Evolutionary conservation across 2,113 vertebrate species (phyloP), one percentile per base, ranked within the genome.

Genomic region (Balaenoptera acutorostrata): DNA sequence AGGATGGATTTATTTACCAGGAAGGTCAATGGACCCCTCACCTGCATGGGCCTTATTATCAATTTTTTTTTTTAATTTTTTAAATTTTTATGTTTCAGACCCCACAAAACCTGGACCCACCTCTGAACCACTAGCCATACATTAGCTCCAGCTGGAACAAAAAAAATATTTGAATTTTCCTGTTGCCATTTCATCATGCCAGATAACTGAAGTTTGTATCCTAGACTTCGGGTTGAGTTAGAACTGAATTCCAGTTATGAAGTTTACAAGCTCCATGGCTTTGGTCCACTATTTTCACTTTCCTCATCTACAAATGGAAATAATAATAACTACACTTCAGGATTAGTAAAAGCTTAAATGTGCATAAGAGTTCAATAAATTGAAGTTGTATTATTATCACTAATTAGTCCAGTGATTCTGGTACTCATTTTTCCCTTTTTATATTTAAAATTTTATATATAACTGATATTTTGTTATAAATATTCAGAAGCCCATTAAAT

Each of bases 381-480:
- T 44, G 0, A 8, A 83, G 9, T 25, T 82, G 27, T 93, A 21
- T 77, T 82, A 71, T 29, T 92, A 71, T 61, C 83, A 74, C 11
- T 88, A 81, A 88, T 63, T 88, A 84, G 25, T 59, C 27, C 87
- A 90, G 25, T 85, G 36, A 75, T 77, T 75, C 75, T 77, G 52
- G 52, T 77, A 59, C 49, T 61, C 64, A 75, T 74, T 93, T 93
- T 93, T 75, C 44, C 39, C 29, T 91, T 82, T 92, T 83, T 83
- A 82, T 17, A 44, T 86, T 91, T 77, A 85, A 95, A 96, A 93
- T 88, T 39, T 68, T 83, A 69, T 41, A 41, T 6, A 57, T 74
- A 86, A 63, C 90, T 77, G 9, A 61, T 8, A 83, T 49, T 75
- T 95, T 94, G 33, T 81, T 97, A 59, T 87, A 96, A 96, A 84